Percentiles rank a stretch among this genome's conserved stretches.
phyloP scores from a whole-genome alignment of 2,797 vertebrate genomes.

The Hapalemur alaotrensis region DNA sequence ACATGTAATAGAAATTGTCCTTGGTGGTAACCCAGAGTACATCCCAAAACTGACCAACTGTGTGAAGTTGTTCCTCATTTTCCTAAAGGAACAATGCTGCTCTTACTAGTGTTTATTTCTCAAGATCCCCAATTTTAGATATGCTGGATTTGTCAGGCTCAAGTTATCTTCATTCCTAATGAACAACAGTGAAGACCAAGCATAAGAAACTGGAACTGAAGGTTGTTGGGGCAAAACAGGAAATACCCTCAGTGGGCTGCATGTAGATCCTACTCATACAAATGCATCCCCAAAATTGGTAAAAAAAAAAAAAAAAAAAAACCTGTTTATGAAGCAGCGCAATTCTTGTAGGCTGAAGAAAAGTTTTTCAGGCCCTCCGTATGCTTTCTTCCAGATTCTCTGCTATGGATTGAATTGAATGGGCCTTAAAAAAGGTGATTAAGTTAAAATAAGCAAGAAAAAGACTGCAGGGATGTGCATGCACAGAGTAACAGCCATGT shows the following conservation, averaged over 20 bases:
- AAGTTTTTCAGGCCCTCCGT: neutral
- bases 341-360: neutral
- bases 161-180: neutral
- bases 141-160: neutral
- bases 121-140: neutral
- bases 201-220: neutral
- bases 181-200: neutral
- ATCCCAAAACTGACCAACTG: neutral
- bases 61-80: neutral
- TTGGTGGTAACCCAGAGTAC: neutral
- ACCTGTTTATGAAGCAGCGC: neutral
- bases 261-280: neutral
- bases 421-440: neutral
- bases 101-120: neutral
- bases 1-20: neutral
- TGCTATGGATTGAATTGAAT: neutral
- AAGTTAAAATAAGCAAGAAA: neutral
- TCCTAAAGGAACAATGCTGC: neutral
- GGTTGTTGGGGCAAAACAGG: neutral
- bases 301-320: neutral
- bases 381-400: neutral
- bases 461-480: no score
- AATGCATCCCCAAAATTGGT: neutral
- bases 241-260: neutral
- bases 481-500: neutral